Conservation (phyloP, 2,888 invertebrate genomes). For the Cryptocephalus primarius region DNA sequence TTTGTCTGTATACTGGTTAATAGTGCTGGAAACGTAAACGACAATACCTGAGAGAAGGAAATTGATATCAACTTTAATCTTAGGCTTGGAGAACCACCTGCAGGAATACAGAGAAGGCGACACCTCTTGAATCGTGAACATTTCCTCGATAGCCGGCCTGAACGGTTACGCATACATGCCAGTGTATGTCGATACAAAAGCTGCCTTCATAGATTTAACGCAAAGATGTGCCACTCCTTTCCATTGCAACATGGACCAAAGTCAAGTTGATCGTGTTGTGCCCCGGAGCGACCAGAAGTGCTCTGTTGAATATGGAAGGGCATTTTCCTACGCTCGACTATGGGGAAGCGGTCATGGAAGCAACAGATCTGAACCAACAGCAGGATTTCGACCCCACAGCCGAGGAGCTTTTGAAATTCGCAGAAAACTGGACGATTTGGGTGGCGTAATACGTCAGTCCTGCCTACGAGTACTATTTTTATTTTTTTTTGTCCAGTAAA, state of each 20-base stretch:
- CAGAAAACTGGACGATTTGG: conserved; percentile 34
- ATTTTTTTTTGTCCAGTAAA: too few species aligned
- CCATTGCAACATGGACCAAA: conserved; percentile 31
- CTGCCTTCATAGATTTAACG: conserved; percentile 2
- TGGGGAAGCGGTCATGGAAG: too few species aligned
- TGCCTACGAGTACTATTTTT: conserved; percentile 22
- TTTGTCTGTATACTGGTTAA: conserved; percentile 14
- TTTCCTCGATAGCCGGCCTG: conserved; percentile 5
- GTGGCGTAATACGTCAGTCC: conserved; percentile 34
- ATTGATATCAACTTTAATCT: conserved; percentile 9
- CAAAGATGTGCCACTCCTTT: conserved; percentile 2
- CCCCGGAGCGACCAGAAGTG: conserved; percentile 40
- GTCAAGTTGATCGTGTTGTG: conserved; percentile 40
- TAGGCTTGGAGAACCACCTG: conserved; percentile 5
- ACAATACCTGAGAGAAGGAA: conserved; percentile 11
- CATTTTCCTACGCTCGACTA: too few species aligned
- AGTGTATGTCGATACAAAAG: conserved; percentile 4
- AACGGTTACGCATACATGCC: conserved; percentile 1
- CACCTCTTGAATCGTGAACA: conserved; percentile 3
- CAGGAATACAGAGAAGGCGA: neutral
- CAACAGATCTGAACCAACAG: too few species aligned
- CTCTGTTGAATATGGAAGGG: conserved; percentile 10
- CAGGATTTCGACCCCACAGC: neutral
- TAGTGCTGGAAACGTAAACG: conserved; percentile 14
- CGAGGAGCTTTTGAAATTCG: conserved; percentile 1